Evolutionary conservation across 2,113 vertebrate species (phyloP).

Genomic region (Aepyceros melampus): DNA sequence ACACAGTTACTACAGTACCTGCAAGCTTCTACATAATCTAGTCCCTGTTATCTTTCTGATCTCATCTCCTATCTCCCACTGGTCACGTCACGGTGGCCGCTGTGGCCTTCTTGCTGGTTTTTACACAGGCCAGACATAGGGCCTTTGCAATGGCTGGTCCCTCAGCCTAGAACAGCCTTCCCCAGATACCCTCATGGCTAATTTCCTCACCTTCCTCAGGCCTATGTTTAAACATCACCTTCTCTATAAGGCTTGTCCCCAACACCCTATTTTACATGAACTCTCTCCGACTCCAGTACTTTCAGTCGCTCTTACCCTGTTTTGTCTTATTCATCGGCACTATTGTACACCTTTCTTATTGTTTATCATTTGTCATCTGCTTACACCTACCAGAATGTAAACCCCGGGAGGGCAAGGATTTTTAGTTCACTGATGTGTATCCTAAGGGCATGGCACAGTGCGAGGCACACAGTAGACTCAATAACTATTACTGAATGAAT

Average conservation of each 20-base stretch:
- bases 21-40: neutral
- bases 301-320: neutral
- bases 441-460: neutral
- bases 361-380: neutral
- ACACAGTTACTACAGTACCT: neutral
- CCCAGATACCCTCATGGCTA: neutral
- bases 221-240: neutral
- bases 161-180: neutral
- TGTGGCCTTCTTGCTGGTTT: neutral
- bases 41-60: neutral
- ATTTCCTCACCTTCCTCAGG: neutral
- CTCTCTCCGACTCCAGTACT: neutral
- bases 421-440: neutral
- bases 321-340: neutral
- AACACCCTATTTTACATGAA: neutral
- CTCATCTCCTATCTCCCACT: neutral
- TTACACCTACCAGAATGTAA: neutral
- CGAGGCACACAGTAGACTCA: neutral
- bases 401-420: neutral
- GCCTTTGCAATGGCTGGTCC: neutral
- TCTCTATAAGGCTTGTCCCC: neutral
- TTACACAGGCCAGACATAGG: neutral
- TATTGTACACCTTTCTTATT: neutral
- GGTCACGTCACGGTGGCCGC: neutral
- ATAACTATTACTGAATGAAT: neutral